These are phyloP conservation scores for Calycopis cecrops DNA, from an alignment of 1,140 invertebrate species.

Conservation along the genomic window DNA sequence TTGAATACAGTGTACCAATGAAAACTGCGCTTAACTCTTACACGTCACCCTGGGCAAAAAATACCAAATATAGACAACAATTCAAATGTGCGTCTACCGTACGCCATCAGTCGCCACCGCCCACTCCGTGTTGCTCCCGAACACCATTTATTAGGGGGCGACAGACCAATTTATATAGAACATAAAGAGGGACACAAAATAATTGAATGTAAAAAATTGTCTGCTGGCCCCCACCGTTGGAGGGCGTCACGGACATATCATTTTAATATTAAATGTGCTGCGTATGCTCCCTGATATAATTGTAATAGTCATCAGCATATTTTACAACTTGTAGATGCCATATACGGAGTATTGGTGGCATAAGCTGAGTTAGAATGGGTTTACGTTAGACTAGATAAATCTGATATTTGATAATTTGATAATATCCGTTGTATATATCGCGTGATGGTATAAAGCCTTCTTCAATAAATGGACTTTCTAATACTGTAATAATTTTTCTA, in stretches of 20 bases:
- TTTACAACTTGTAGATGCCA: too few species aligned
- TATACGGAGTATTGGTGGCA: too few species aligned
- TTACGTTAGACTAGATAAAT: too few species aligned
- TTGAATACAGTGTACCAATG: too few species aligned
- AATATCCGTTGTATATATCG: too few species aligned
- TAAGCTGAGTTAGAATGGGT: too few species aligned
- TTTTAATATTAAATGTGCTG: slow-evolving; percentile 62
- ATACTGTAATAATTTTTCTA: too few species aligned
- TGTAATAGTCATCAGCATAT: too few species aligned
- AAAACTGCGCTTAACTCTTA: too few species aligned
- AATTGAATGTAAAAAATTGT: slow-evolving; percentile 70
- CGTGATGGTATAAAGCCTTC: too few species aligned
- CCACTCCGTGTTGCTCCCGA: slow-evolving; percentile 46
- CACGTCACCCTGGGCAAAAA: background rate
- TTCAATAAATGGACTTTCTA: too few species aligned
- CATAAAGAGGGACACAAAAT: slow-evolving; percentile 55
- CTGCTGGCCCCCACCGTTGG: slow-evolving; percentile 42
- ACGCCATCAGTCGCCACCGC: slow-evolving; percentile 49
- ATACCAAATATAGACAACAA: background rate
- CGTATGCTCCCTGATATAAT: background rate
- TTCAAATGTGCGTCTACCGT: slow-evolving; percentile 5
- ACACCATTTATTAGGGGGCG: slow-evolving; percentile 61
- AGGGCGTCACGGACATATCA: slow-evolving; percentile 48
- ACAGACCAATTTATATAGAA: slow-evolving; percentile 68
- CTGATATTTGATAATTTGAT: too few species aligned